Percentiles rank a stretch among this genome's conserved stretches.
phyloP scores from a whole-genome alignment of 2,888 invertebrate genomes.

The Branchipolynoe longqiensis region DNA sequence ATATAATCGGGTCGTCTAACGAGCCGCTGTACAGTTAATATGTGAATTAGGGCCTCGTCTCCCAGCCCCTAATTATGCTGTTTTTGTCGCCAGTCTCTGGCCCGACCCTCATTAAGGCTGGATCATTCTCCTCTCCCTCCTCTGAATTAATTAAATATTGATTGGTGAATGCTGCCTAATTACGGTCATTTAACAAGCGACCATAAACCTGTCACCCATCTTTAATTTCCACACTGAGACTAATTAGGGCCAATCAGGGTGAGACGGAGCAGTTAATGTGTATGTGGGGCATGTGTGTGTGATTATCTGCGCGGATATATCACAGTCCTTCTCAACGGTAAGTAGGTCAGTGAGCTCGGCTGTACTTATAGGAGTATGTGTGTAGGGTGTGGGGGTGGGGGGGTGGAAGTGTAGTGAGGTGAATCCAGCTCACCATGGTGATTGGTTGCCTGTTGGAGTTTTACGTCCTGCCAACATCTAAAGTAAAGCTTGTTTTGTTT shows the following conservation, averaged over 20 bases:
- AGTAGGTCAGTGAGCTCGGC: no score
- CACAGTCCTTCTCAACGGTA: no score
- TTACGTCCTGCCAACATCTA: no score
- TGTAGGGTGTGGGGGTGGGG: neutral
- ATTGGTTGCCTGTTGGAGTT: no score
- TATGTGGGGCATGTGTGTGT: no score
- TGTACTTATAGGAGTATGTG: no score
- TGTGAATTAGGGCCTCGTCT: constrained; percentile 43
- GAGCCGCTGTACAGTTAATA: constrained; percentile 36
- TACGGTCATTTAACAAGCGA: constrained; percentile 50
- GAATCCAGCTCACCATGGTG: no score
- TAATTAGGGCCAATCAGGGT: constrained; percentile 44
- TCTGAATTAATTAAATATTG: constrained; percentile 48
- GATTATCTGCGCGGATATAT: no score
- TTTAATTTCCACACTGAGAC: constrained; percentile 40
- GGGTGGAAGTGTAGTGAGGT: no score
- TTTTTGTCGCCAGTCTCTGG: constrained; percentile 24
- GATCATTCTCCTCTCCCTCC: constrained; percentile 50
- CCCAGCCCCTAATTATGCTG: constrained; percentile 32
- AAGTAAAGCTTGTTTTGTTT: no score
- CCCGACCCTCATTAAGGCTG: constrained; percentile 12
- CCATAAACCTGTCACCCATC: constrained; percentile 55
- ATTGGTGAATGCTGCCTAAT: constrained; percentile 50
- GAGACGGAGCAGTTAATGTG: constrained; percentile 55
- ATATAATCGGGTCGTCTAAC: constrained; percentile 14